Evolutionary conservation across 2,113 vertebrate genomes (phyloP), one percentile per base, ranked within the genome.

Genomic region (Prochilodus magdalenae): DNA sequence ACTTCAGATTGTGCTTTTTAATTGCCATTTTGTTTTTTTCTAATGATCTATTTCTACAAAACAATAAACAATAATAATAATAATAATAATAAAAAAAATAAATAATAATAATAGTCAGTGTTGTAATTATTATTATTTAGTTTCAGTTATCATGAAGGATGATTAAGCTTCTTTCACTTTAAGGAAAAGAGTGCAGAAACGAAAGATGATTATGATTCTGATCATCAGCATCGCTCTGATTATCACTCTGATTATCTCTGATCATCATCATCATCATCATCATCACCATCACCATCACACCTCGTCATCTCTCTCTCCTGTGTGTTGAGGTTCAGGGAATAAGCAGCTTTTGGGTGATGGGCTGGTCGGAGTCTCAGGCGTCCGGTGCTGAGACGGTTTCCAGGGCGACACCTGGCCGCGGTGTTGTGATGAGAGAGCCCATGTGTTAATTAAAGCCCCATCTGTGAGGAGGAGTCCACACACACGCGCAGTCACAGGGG

Each of bases 371-470:
- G 74, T 85, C 83, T 85, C 85, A 69, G 75, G 75, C 67, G 85
- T 79, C 81, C 79, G 30, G 81, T 70, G 83, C 72, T 66, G 71
- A 72, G 74, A 77, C 44, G 55, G 82, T 83, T 84, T 87, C 84
- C 69, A 57, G 70, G 84, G 84, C 40, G 81, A 86, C 82, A 86
- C 83, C 90, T 85, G 83, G 89, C 79, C 84, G 63, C 66, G 69
- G 73, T 82, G 88, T 73, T 30, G 71, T 86, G 82, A 80, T 80
- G 59, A 83, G 86, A 87, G 86, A 85, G 78, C 27, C 80, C 59
- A 81, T 71, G 87, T 89, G 88, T 88, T 91, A 91, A 91, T 92
- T 91, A 91, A 87, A 86, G 90, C 76, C 87, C 91, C 91, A 90
- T 90, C 90, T 92, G 91, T 78, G 85, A 83, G 79, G 67, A 76